These are phyloP conservation scores for Ganaspis brasiliensis DNA, from an alignment of 2,888 invertebrate genomes.

Conservation along the genomic window DNA sequence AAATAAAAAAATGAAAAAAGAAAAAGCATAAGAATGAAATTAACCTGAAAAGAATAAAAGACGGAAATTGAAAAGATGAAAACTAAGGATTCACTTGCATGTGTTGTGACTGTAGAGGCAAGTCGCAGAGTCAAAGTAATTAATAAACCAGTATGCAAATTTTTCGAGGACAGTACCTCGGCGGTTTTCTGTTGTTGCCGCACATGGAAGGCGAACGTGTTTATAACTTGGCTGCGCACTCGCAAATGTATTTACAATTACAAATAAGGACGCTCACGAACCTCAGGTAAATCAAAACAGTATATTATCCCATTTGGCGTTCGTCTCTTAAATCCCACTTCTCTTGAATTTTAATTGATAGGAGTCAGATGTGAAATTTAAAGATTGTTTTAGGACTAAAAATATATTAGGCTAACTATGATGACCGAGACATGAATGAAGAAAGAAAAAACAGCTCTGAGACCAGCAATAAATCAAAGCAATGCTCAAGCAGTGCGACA, in stretches of 20 bases:
- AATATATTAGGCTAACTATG: too few species aligned
- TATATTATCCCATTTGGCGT: constrained; percentile 17
- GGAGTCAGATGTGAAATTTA: too few species aligned
- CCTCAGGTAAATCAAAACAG: constrained; percentile 51
- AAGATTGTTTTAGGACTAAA: too few species aligned
- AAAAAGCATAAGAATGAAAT: neutral
- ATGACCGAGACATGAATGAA: neutral
- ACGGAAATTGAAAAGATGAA: constrained; percentile 29
- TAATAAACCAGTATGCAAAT: constrained; percentile 77
- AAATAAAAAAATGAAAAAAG: neutral
- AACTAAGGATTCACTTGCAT: constrained; percentile 38
- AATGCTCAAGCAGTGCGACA: neutral
- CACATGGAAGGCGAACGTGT: constrained; percentile 55
- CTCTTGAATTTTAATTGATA: neutral
- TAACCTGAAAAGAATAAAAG: constrained; percentile 2
- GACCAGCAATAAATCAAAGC: neutral
- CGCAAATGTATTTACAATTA: constrained; percentile 31
- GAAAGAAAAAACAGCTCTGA: neutral
- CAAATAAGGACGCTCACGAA: constrained; percentile 44
- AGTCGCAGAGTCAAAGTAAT: constrained; percentile 62
- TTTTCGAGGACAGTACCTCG: constrained; percentile 65
- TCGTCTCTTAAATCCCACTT: neutral
- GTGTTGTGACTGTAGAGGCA: constrained; percentile 5
- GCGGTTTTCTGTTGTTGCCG: constrained; percentile 60
- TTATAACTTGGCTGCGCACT: constrained; percentile 34